Evolutionary conservation across 2,113 vertebrate genomes (phyloP).

Genomic region (Trematocara marginatum): DNA sequence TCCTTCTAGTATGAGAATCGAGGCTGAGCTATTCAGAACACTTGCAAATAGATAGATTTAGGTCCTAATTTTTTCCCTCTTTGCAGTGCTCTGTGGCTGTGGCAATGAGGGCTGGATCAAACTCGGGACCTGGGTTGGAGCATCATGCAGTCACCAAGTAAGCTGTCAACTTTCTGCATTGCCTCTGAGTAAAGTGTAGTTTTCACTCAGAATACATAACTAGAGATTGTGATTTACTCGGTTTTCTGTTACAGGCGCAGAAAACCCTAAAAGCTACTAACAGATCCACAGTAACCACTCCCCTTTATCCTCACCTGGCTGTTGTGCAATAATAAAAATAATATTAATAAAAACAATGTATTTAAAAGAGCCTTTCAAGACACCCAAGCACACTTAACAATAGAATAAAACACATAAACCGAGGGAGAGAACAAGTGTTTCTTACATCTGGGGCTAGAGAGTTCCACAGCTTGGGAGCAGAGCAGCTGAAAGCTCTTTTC

Average conservation of each 20-base stretch:
- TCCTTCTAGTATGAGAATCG: neutral
- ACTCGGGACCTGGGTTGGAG: constrained; percentile 83
- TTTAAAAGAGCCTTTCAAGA: too few relatives aligned
- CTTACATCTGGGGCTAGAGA: too few relatives aligned
- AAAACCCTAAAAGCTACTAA: neutral
- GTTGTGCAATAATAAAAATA: neutral
- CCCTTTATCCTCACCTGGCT: neutral
- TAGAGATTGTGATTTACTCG: neutral
- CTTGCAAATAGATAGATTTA: neutral
- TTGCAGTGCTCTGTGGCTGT: constrained; percentile 86
- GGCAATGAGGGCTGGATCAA: constrained; percentile 90
- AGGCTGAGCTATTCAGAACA: neutral
- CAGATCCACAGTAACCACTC: neutral
- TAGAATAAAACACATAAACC: too few relatives aligned
- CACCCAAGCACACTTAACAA: too few relatives aligned
- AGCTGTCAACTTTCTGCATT: constrained; percentile 1
- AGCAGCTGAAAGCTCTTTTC: too few relatives aligned
- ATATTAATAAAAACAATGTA: too few relatives aligned
- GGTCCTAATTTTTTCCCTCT: neutral
- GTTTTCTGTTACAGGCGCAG: neutral
- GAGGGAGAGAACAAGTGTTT: too few relatives aligned
- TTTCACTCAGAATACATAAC: neutral
- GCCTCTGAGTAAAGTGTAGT: neutral
- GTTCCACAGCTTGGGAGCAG: too few relatives aligned
- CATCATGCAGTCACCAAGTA: constrained; percentile 90